Base-by-base conservation (phyloP, 2,113 vertebrate species). In the Podiceps cristatus region DNA sequence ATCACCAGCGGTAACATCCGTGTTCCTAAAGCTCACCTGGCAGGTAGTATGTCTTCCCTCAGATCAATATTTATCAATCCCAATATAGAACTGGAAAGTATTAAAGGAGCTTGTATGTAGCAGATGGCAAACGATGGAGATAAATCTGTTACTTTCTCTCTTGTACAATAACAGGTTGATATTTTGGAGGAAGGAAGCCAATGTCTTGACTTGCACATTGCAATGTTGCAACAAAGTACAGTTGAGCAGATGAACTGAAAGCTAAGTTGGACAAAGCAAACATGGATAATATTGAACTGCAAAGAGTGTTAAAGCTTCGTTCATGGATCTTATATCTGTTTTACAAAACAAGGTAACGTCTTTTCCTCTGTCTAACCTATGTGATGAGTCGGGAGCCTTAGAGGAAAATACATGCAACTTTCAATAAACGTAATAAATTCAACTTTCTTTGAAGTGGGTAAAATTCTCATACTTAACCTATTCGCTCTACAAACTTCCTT, bases 281-380 rank as follows among this genome's bases (percentile, higher is more conserved):
- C 56, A 67, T 16, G 11, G 50, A 82, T 28, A 92, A 94, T 42
- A 31, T 59, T 28, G 73, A 96, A 44, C 55, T 96, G 25, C 62
- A 50, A 60, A 93, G 89, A 89, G 77, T 90, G 33, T 44, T 78
- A 95, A 95, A 86, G 60, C 76, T 74, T 79, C 96, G 14, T 75
- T 95, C n/a, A 53, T 85, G 44, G 87, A 91, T 60, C 93, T 83
- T 77, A 12, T 84, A 74, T 64, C 81, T 83, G 31, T 77, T 63
- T 83, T 93, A 74, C 87, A 94, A 86, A 94, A 86, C 9, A 79
- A 95, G 96, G 90, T 93, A 89, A 88, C 1, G 1, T 25, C 49
- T 63, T 72, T 60, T 64, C 9, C 53, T 63, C 66, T 83, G 37
- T 76, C 33, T 72, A 81, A 52, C 64, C 52, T 44, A 31, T 45